phyloP scores from a whole-genome alignment of 2,113 vertebrate genomes.

The Uria aalge region DNA sequence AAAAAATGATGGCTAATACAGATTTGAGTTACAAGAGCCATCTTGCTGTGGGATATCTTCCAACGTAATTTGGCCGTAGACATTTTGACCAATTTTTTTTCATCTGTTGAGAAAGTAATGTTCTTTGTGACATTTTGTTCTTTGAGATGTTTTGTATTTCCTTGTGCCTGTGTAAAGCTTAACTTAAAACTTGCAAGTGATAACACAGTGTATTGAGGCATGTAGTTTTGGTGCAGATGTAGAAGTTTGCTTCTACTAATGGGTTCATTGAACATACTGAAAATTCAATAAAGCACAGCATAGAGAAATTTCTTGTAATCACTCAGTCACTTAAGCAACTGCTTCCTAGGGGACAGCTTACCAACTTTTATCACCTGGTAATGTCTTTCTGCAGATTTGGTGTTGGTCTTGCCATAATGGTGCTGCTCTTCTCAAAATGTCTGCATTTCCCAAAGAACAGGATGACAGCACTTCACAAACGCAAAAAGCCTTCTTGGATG shows the following conservation, averaged over 20 bases:
- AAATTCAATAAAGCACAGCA: background rate
- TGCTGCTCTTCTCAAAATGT: conserved; percentile 85
- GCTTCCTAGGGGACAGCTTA: background rate
- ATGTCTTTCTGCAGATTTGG: conserved; percentile 79
- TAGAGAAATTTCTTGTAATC: background rate
- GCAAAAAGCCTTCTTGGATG: conserved; percentile 81
- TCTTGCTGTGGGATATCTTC: background rate
- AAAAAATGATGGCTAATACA: background rate
- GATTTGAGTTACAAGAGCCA: accelerated
- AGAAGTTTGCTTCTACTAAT: background rate
- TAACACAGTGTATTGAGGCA: background rate
- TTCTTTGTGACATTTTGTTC: background rate
- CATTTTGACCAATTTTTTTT: background rate
- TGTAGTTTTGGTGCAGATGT: background rate
- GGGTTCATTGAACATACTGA: background rate
- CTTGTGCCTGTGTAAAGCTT: background rate
- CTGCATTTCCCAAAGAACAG: conserved; percentile 77
- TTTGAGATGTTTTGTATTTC: background rate
- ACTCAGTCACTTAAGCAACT: background rate
- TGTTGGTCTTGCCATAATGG: conserved; percentile 87
- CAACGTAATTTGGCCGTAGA: background rate
- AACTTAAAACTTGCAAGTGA: background rate
- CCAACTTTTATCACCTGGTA: background rate
- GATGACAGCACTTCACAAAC: conserved; percentile 78
- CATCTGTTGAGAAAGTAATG: background rate